A percentile compares a stretch with the other conserved stretches of the same genome.
Evolutionary conservation across 2,888 invertebrate species (phyloP).

Genomic region (Leptura quadrifasciata): DNA sequence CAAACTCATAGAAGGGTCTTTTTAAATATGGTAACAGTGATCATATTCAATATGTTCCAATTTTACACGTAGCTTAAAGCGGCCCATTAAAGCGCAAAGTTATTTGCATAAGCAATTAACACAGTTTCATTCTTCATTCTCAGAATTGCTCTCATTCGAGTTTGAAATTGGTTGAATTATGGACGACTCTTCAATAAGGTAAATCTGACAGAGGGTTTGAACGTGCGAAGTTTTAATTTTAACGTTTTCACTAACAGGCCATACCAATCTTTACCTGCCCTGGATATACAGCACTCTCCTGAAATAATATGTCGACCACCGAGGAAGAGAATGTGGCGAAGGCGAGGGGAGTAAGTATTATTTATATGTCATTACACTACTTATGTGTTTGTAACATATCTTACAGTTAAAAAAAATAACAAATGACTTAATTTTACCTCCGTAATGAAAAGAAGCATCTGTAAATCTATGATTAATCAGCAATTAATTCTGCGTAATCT

Average conservation of each 20-base stretch:
- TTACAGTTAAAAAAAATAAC: too few species aligned
- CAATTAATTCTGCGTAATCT: too few species aligned
- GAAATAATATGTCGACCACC: conserved; percentile 38
- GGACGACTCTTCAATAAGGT: neutral
- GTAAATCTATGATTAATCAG: too few species aligned
- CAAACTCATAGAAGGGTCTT: too few species aligned
- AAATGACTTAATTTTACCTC: too few species aligned
- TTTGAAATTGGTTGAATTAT: neutral
- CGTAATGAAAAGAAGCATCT: too few species aligned
- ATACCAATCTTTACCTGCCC: conserved; percentile 41
- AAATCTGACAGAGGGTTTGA: neutral
- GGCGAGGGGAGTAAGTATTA: conserved; percentile 50
- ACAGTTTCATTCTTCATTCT: neutral
- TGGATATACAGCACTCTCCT: conserved; percentile 45
- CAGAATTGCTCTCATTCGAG: neutral
- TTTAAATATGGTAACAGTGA: too few species aligned
- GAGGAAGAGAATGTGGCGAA: conserved; percentile 47
- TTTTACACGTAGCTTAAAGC: neutral
- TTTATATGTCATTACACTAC: neutral
- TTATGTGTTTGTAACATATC: too few species aligned
- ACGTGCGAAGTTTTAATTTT: neutral
- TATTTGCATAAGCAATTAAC: neutral
- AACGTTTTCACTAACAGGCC: neutral
- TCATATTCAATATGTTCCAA: too few species aligned
- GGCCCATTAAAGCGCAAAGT: neutral